phyloP scores from a whole-genome alignment of 2,888 invertebrate species.

The Thysanoteuthis rhombus region DNA sequence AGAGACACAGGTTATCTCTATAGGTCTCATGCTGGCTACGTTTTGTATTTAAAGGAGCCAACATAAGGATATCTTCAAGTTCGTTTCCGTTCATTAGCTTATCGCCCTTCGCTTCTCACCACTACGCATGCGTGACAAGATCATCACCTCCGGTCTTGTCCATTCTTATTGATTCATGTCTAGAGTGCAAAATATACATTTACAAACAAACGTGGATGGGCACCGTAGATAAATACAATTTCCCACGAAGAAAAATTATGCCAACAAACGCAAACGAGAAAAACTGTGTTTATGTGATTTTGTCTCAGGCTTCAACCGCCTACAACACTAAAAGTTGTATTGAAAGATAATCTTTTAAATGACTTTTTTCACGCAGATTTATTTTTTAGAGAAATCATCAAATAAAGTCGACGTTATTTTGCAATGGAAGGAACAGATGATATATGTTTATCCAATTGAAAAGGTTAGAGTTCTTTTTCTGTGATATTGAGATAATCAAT shows the following conservation, averaged over 20 bases:
- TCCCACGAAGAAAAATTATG: neutral
- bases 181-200: neutral
- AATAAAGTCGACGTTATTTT: neutral
- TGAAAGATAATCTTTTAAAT: neutral
- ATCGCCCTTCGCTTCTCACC: neutral
- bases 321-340: neutral
- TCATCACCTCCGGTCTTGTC: neutral
- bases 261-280: neutral
- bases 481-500: no score
- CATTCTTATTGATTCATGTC: neutral
- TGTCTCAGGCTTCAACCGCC: no score
- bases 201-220: neutral
- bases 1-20: neutral
- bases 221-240: neutral
- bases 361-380: no score
- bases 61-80: neutral
- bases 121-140: neutral
- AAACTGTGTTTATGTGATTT: neutral
- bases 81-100: neutral
- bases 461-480: neutral
- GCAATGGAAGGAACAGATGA: neutral
- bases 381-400: neutral
- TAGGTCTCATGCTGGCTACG: neutral
- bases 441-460: neutral
- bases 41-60: neutral